Evolutionary conservation across 2,888 invertebrate species (phyloP), one percentile per base, ranked within the genome.

Genomic region (Zhengitettix transpicula): DNA sequence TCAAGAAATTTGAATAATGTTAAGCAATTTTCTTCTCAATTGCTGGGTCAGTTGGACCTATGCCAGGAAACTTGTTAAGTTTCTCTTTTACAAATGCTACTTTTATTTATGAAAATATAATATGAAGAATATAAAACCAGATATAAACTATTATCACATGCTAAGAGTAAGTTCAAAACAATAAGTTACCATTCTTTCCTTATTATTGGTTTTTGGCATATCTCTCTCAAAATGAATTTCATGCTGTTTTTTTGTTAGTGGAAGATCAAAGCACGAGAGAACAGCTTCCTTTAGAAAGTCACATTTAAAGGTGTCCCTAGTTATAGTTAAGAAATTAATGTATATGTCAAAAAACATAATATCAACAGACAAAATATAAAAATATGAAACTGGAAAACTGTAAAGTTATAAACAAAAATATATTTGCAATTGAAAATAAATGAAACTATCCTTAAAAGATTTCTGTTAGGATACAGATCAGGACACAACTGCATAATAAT

Each of bases 401-500:
- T 2, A 42, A 12, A 11, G 44, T 11, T 42, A 42, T 42, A 42
- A 42, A 42, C 10, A 10, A 11, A 42, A 11, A 42, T 42, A 42
- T 11, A 42, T 11, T 42, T 42, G 47, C 47, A 2, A 5, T 2
- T 47, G 8, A 7, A 47, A 14, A 12, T 7, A 47, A 5, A 47
- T 47, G n/a, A 47, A 47, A 47, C 1, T 47, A n/a, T n/a, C 47
- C 8, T 2, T 47, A 47, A 47, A 8, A 14, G 28, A 16, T 53
- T 9, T 28, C 8, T 17, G n/a, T 16, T 80, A 80, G 81, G 83
- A 82, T 81, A 87, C 84, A 87, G 75, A 52, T 82, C 80, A 14
- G 82, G 79, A 66, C 80, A 85, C 0, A 81, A 76, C 64, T 81
- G 79, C 9, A 77, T 71, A 51, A 87, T 68, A 66, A 80, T 71